Conservation (phyloP, 2,113 vertebrate species). For the Pteruthius melanotis region DNA sequence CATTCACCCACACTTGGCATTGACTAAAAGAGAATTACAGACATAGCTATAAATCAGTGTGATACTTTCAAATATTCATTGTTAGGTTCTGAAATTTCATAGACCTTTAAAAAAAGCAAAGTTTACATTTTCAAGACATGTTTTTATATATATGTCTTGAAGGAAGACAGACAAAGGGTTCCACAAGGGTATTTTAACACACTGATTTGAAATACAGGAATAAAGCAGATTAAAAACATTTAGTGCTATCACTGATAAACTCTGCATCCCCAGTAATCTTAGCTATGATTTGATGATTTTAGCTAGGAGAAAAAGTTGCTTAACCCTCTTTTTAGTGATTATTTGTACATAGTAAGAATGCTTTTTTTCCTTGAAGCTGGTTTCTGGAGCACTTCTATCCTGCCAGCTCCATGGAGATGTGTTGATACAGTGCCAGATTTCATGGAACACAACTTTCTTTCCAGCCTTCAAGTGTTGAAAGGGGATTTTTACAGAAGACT, state of each 20-base stretch:
- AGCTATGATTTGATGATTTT: background rate
- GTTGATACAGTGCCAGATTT: constrained; percentile 34
- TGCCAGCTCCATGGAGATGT: constrained; percentile 47
- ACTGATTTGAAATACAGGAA: background rate
- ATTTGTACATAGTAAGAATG: background rate
- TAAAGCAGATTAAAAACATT: background rate
- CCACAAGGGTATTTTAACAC: background rate
- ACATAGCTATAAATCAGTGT: background rate
- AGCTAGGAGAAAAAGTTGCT: background rate
- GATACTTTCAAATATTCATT: background rate
- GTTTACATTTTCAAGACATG: background rate
- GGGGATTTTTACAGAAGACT: background rate
- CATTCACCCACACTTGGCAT: background rate
- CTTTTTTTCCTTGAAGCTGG: background rate
- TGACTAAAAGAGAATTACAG: background rate
- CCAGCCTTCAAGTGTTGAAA: constrained; percentile 20
- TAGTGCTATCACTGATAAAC: background rate
- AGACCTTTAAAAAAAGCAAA: background rate
- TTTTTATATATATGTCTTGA: background rate
- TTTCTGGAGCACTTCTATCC: constrained; percentile 10
- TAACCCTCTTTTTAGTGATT: background rate
- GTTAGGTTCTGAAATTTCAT: background rate
- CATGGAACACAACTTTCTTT: constrained; percentile 31
- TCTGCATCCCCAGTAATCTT: background rate
- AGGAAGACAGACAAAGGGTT: background rate